Evolutionary conservation across 2,888 invertebrate species (phyloP), one percentile per base, ranked within the genome.

Genomic region (Lottia gigantea): DNA sequence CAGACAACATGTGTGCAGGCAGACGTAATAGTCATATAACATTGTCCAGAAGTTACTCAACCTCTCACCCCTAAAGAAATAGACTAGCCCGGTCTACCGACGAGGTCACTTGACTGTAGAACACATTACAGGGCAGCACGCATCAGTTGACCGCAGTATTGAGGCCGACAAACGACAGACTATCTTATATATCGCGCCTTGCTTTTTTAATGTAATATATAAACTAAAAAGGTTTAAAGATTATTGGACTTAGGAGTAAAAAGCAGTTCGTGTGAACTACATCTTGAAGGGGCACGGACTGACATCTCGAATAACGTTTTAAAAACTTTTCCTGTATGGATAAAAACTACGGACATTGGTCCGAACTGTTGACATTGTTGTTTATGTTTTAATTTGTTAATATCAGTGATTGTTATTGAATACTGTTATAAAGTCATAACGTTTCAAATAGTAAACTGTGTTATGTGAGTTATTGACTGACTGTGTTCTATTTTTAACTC

Each of bases 61-160:
- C 75, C 76, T 76, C 70, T 76, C 78, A 78, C 81, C 81, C 81
- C 81, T 73, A 71, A 69, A 67, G 74, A 76, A 80, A 79, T 78
- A 77, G 79, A 76, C 77, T 79, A 73, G 74, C 76, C 79, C 80
- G 76, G 78, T 74, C 55, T 55, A 23, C 55, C 78, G 76, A 72
- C 75, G 78, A 78, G 81, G 81, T 81, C 81, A 81, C 73, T 80
- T 76, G 75, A 76, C 74, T 80, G 77, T 78, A 78, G 77, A 77
- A 73, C 78, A 74, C 76, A 80, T 76, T 79, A 79, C 77, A 76
- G 78, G 76, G 78, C 78, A 77, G 76, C 78, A 78, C 77, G 76
- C 79, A 76, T 80, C 79, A 77, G 75, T 80, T 82, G 82, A 82
- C 82, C 82, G 80, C 79, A 76, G 55, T 55, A 55, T 55, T 55